Percentiles rank a stretch among this genome's conserved stretches.
phyloP scores from a whole-genome alignment of 2,113 vertebrate genomes.

The Anseranas semipalmata region DNA sequence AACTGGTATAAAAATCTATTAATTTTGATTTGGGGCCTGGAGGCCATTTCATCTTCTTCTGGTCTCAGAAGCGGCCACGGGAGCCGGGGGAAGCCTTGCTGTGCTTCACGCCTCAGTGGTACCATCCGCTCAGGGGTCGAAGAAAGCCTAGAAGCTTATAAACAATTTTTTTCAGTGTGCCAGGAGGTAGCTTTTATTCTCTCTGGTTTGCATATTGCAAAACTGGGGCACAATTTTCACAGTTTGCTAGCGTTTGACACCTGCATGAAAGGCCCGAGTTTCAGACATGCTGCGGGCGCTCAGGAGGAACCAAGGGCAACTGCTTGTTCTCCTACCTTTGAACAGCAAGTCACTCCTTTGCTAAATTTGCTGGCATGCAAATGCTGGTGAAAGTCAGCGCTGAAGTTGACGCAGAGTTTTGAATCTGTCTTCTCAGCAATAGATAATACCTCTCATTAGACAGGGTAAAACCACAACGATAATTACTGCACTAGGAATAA shows the following conservation, averaged over 20 bases:
- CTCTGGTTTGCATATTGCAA: neutral
- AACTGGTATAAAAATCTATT: neutral
- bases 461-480: neutral
- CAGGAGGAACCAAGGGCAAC: neutral
- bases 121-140: neutral
- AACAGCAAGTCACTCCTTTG: neutral
- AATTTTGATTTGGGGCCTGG: conserved; percentile 8
- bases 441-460: neutral
- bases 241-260: neutral
- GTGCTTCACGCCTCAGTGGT: accelerated
- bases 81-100: neutral
- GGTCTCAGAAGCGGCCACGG: neutral
- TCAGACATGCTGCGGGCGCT: accelerated
- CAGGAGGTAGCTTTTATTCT: neutral
- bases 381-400: neutral
- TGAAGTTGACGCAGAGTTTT: neutral
- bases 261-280: neutral
- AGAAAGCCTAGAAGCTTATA: neutral
- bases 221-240: neutral
- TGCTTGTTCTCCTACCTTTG: neutral
- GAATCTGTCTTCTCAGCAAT: neutral
- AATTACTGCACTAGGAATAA: neutral
- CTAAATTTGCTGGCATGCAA: neutral
- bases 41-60: neutral
- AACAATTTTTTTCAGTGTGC: neutral